Base-by-base conservation (phyloP, 2,888 invertebrate genomes). In the Onthophagus sagittarius region DNA sequence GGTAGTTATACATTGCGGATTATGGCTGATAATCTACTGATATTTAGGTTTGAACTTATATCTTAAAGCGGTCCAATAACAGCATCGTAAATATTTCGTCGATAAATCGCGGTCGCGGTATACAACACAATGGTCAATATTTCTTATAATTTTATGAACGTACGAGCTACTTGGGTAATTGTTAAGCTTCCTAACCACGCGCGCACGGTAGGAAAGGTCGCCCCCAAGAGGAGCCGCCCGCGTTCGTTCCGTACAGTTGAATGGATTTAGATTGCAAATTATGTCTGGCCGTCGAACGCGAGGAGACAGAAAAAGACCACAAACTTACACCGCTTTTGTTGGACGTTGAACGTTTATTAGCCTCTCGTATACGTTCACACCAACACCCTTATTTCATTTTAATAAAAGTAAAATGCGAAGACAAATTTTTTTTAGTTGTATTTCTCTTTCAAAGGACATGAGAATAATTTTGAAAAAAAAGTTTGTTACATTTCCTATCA, bases 211-310 rank as follows among this genome's bases (percentile, higher is more conserved):
- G 67, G 31, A 31, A 32, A 67, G 23, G 31, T 65, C 13, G 67
- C 32, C 11, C 15, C 15, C 11, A 77, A 76, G 76, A 71, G 71
- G 72, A 71, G 70, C 76, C 76, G 77, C 74, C 74, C 62, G 72
- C 70, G 72, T 74, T 70, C 72, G 74, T 67, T 63, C 73, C 67
- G 73, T 71, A 73, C 72, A 71, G 75, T 75, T 79, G 76, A 79
- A 79, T 79, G 77, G 78, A 75, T 76, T 75, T 78, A 79, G 79
- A 79, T 79, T 79, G 79, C 79, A 78, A 79, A 79, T 79, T 79
- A 79, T 79, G 77, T 77, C 77, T 78, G 77, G 76, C 76, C 75
- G 75, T 74, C 74, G 75, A 74, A 76, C 72, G 71, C 39, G 39
- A 7, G 11, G 39, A 70, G 73, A 73, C 65, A 72, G 70, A 75